Evolutionary conservation across 1,140 invertebrate species (phyloP).

Genomic region (Leptopilina boulardi): DNA sequence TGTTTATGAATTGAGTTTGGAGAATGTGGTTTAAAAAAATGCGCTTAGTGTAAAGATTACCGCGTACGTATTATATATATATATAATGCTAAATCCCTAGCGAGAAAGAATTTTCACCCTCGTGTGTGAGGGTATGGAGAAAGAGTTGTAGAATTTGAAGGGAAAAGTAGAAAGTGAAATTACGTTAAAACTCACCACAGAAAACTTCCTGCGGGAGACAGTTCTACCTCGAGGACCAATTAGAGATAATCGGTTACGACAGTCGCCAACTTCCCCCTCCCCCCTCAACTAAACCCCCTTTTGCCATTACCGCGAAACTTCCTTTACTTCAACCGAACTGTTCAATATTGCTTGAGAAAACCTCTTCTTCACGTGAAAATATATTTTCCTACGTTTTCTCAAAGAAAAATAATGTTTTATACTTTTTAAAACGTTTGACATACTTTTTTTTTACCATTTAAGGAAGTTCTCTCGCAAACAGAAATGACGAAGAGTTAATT

Average conservation of each 20-base stretch:
- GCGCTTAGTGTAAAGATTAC: slow-evolving; percentile 9
- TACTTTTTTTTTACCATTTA: too few relatives aligned
- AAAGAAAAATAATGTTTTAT: neutral
- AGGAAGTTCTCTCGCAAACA: too few relatives aligned
- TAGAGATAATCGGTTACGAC: slow-evolving; percentile 25
- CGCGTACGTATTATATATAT: too few relatives aligned
- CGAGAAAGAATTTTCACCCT: slow-evolving; percentile 22
- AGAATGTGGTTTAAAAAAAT: neutral
- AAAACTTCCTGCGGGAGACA: slow-evolving; percentile 31
- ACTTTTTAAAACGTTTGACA: neutral
- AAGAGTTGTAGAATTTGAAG: neutral
- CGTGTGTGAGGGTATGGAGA: neutral
- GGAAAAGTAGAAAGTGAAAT: slow-evolving; percentile 31
- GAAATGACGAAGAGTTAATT: too few relatives aligned
- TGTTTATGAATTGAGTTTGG: slow-evolving; percentile 14
- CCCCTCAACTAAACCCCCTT: neutral
- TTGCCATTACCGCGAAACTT: neutral
- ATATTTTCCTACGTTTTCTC: neutral
- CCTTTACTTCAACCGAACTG: neutral
- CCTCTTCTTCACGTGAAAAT: neutral
- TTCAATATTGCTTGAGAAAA: slow-evolving; percentile 22
- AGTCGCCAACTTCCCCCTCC: neutral
- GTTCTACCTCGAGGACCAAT: slow-evolving; percentile 27
- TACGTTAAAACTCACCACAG: slow-evolving; percentile 32
- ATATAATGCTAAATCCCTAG: slow-evolving; percentile 2